Percentiles rank a stretch among this genome's conserved stretches.
phyloP scores from a whole-genome alignment of 2,797 vertebrate species.

The Sebastes aleutianus region DNA sequence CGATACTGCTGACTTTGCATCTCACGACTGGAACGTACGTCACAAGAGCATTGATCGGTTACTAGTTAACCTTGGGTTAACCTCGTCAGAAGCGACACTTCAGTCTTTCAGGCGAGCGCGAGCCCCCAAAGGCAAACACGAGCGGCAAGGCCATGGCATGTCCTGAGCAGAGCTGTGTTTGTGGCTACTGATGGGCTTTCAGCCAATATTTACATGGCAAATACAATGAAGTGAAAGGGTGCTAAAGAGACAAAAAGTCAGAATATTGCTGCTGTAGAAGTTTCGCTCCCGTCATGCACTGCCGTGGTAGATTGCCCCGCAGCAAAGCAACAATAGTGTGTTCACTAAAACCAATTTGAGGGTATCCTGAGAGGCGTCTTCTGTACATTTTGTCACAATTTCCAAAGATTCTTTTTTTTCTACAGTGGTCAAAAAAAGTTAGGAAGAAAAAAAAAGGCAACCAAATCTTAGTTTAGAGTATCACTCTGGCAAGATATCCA shows the following conservation, averaged over 20 bases:
- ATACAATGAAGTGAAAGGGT: slow-evolving; percentile 44
- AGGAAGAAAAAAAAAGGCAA: neutral
- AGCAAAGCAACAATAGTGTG: slow-evolving; percentile 9
- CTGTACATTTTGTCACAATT: neutral
- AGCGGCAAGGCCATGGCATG: slow-evolving; percentile 47
- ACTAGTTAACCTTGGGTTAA: slow-evolving; percentile 46
- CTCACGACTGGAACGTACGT: slow-evolving; percentile 30
- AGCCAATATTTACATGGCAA: slow-evolving; percentile 75
- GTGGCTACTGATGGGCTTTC: slow-evolving; percentile 40
- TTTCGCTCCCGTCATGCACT: neutral
- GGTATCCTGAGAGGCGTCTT: neutral
- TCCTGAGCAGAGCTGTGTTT: slow-evolving; percentile 44
- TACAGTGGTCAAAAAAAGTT: neutral
- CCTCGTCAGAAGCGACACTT: slow-evolving; percentile 33
- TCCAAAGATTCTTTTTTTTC: neutral
- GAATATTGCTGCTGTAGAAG: slow-evolving; percentile 25
- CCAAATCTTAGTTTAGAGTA: neutral
- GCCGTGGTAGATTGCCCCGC: neutral
- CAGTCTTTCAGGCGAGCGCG: slow-evolving; percentile 41
- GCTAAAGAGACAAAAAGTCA: slow-evolving; percentile 15
- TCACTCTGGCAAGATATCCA: slow-evolving; percentile 26
- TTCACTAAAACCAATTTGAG: slow-evolving; percentile 7
- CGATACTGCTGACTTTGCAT: neutral
- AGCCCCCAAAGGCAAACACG: slow-evolving; percentile 69
- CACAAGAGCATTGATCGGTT: slow-evolving; percentile 48